Evolutionary conservation across 2,113 vertebrate species (phyloP).

Genomic region (Cryptomyrus ogoouensis): DNA sequence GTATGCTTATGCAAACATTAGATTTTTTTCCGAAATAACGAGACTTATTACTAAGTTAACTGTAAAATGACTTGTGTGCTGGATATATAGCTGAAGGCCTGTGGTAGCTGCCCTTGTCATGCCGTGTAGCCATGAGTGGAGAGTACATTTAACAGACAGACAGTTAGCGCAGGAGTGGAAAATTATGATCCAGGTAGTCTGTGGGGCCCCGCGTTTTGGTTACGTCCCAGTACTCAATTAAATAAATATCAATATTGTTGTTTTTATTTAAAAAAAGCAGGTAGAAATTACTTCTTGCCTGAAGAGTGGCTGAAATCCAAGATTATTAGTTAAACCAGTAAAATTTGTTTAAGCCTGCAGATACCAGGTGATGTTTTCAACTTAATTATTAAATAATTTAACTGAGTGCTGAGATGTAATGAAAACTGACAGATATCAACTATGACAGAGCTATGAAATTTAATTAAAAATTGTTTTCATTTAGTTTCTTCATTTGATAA

Average conservation of each 20-base stretch:
- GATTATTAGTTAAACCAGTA: background rate
- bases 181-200: background rate
- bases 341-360: background rate
- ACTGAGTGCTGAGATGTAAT: conserved; percentile 9
- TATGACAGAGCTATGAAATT: background rate
- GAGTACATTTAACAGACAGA: background rate
- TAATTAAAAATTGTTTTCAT: background rate
- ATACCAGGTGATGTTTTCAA: background rate
- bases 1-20: conserved; percentile 11
- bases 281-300: background rate
- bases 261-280: background rate
- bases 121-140: background rate
- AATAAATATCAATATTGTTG: background rate
- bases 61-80: background rate
- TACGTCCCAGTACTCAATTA: background rate
- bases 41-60: background rate
- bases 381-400: background rate
- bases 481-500: conserved; percentile 5
- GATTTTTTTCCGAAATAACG: background rate
- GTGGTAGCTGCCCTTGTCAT: background rate
- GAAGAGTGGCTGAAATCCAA: background rate
- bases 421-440: background rate
- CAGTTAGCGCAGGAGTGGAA: background rate
- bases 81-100: background rate
- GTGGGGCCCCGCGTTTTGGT: background rate